Conservation (phyloP, 1,140 invertebrate genomes). For the Macrobrachium nipponense region DNA sequence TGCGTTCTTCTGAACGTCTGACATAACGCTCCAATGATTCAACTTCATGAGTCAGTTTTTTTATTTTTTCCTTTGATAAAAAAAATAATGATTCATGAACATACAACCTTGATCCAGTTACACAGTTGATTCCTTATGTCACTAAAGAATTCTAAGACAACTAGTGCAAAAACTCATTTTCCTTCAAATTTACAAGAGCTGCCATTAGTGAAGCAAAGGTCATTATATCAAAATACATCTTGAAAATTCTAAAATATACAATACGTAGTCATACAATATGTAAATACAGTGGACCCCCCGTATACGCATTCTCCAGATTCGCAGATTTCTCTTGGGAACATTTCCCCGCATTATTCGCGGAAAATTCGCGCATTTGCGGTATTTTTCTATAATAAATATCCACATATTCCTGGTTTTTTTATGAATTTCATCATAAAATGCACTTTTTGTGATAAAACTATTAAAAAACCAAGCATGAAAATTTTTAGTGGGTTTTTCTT, state of each 20-base stretch:
- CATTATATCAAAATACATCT: neutral
- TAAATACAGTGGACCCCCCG: too few relatives aligned
- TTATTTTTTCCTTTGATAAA: constrained; percentile 40
- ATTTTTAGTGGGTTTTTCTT: too few relatives aligned
- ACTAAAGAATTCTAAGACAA: neutral
- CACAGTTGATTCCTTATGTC: neutral
- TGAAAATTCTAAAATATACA: neutral
- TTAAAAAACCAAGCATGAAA: too few relatives aligned
- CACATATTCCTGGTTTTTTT: too few relatives aligned
- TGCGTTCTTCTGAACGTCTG: constrained; percentile 32
- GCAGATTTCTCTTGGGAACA: too few relatives aligned
- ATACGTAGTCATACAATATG: too few relatives aligned
- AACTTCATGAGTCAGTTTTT: constrained; percentile 45
- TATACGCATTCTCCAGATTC: too few relatives aligned
- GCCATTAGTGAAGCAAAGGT: neutral
- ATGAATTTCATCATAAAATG: too few relatives aligned
- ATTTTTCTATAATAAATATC: too few relatives aligned
- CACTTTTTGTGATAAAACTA: too few relatives aligned
- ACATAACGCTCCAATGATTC: constrained; percentile 44
- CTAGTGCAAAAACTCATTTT: neutral
- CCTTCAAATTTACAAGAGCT: neutral
- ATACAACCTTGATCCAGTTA: neutral
- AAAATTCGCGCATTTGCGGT: too few relatives aligned
- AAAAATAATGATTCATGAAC: constrained; percentile 4
- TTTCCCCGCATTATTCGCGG: too few relatives aligned